Percentiles rank a stretch among this genome's conserved stretches.
phyloP scores from a whole-genome alignment of 2,113 vertebrate species.

The Aldabrachelys gigantea region DNA sequence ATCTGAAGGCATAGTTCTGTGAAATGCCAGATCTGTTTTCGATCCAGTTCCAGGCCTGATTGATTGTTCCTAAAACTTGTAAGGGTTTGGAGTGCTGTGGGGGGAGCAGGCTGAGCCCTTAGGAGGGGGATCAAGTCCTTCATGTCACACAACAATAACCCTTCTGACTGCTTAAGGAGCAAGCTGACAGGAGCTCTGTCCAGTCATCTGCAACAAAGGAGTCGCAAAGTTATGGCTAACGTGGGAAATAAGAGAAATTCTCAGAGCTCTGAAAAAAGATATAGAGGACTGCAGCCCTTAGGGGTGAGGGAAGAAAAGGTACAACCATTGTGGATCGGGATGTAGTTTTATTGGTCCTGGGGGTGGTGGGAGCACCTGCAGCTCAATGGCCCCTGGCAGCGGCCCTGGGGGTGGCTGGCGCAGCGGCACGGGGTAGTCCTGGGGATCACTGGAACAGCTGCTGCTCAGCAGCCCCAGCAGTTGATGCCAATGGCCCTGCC shows the following conservation, averaged over 20 bases:
- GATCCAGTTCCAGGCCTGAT: background rate
- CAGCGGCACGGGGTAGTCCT: too few relatives aligned
- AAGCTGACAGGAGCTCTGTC: background rate
- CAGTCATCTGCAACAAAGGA: background rate
- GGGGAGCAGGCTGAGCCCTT: background rate
- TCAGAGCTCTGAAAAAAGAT: background rate
- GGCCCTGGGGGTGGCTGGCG: too few relatives aligned
- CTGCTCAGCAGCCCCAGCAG: too few relatives aligned
- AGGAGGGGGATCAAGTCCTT: background rate
- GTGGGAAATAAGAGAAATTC: background rate
- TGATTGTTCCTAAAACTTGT: background rate
- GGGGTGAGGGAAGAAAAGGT: background rate
- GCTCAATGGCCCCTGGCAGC: too few relatives aligned
- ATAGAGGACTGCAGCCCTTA: fast-evolving
- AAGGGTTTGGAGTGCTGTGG: background rate
- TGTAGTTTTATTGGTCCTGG: background rate
- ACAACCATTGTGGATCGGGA: background rate
- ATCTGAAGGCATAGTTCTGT: background rate
- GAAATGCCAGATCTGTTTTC: background rate
- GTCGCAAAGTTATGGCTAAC: background rate
- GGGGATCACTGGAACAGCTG: too few relatives aligned
- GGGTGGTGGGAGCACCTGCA: too few relatives aligned
- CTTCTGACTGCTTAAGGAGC: background rate
- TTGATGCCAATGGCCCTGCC: too few relatives aligned
- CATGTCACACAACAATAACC: background rate